A percentile compares a stretch with the other conserved stretches of the same genome.
Conservation (phyloP, 2,113 vertebrate genomes). For the Silurus meridionalis region DNA sequence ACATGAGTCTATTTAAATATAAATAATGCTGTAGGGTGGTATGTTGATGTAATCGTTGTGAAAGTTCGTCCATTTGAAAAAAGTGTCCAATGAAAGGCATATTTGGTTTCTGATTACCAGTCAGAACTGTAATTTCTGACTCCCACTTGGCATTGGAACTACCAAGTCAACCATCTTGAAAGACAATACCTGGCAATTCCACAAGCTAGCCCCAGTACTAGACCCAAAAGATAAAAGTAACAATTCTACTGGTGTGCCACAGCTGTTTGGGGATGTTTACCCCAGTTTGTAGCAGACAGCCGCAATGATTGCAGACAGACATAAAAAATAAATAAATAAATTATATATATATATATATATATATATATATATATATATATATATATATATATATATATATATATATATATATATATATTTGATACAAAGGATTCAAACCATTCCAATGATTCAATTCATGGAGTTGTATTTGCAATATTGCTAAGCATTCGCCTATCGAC, state of each 20-base stretch:
- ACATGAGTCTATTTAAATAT: background rate
- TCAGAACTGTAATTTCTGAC: background rate
- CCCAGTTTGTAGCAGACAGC: background rate
- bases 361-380: no score
- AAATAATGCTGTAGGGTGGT: background rate
- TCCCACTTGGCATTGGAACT: background rate
- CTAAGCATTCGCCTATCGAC: background rate
- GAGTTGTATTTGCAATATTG: background rate
- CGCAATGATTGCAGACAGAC: background rate
- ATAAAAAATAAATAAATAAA: background rate
- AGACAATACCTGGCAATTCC: background rate
- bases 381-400: no score
- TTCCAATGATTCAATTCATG: background rate
- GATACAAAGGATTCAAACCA: background rate
- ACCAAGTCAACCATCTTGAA: background rate
- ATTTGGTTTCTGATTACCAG: background rate
- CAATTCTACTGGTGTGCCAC: background rate
- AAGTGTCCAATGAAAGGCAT: background rate
- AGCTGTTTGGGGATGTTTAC: background rate
- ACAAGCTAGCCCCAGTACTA: no score
- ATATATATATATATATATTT: no score
- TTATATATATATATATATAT: no score
- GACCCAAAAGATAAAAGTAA: background rate
- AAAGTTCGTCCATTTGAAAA: background rate
- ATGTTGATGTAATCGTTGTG: conserved; percentile 14